Percentiles rank a stretch among this genome's conserved stretches.
phyloP scores from a whole-genome alignment of 1,140 invertebrate species.

The Conus ventricosus region DNA sequence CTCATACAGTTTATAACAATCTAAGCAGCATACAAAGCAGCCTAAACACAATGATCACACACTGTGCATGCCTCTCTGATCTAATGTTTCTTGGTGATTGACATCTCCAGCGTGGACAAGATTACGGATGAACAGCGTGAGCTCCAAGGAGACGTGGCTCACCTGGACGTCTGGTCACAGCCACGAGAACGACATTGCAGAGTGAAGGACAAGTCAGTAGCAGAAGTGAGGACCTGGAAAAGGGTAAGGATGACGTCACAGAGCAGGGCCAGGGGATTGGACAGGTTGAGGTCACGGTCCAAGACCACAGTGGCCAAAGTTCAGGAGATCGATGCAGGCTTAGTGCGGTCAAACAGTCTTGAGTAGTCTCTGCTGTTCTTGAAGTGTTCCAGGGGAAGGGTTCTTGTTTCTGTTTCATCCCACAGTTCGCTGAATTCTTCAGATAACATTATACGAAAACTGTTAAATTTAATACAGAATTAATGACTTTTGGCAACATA shows the following conservation, averaged over 20 bases:
- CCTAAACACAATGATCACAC: no score
- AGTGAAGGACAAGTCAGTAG: conserved; percentile 46
- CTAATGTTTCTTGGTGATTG: no score
- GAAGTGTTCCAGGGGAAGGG: no score
- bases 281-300: conserved; percentile 57
- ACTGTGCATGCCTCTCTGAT: no score
- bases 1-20: no score
- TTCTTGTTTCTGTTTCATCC: no score
- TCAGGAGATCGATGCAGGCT: conserved; percentile 68
- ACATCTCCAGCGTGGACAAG: conserved; percentile 45
- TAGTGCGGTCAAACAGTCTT: neutral
- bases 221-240: conserved; percentile 54
- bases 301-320: conserved; percentile 61
- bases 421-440: no score
- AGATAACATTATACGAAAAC: no score
- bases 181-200: conserved; percentile 51
- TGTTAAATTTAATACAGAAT: no score
- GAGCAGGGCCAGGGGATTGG: conserved; percentile 56
- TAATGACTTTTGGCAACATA: no score
- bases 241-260: conserved; percentile 51
- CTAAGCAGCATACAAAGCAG: no score
- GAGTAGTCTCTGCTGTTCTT: no score
- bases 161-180: conserved; percentile 48
- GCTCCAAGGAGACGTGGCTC: conserved; percentile 43
- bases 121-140: conserved; percentile 45